Conservation (phyloP, 2,797 vertebrate genomes). For the Artibeus lituratus region DNA sequence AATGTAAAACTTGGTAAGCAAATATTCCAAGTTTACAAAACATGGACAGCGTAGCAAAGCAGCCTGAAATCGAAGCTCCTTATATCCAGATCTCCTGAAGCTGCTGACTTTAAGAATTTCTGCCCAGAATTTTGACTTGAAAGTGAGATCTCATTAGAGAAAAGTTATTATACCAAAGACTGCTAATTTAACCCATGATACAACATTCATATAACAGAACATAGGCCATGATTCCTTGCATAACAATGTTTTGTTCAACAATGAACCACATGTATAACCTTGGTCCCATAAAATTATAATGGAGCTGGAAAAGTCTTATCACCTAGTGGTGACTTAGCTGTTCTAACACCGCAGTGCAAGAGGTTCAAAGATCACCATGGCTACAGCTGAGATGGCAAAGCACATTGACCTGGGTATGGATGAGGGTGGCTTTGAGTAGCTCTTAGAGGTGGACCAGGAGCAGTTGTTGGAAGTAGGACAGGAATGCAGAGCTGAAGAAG, state of each 20-base stretch:
- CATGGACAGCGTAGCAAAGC: background rate
- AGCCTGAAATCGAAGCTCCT: background rate
- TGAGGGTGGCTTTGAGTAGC: background rate
- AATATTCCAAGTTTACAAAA: background rate
- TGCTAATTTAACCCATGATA: background rate
- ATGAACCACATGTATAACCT: background rate
- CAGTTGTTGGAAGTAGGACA: background rate
- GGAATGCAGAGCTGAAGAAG: background rate
- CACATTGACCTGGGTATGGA: background rate
- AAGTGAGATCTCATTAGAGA: background rate
- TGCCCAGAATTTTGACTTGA: background rate
- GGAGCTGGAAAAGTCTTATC: background rate
- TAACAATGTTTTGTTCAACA: background rate
- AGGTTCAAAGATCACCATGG: background rate
- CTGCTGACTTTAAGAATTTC: background rate
- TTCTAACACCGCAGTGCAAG: no score
- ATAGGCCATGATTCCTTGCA: background rate
- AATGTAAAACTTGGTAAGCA: background rate
- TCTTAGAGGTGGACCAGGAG: background rate
- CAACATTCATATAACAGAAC: background rate
- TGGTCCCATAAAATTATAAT: background rate
- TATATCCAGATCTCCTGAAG: background rate
- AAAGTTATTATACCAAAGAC: background rate
- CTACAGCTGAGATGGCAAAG: background rate
- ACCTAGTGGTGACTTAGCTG: background rate